Base-by-base conservation (phyloP, 2,888 invertebrate genomes). In the Ceramica pisi region DNA sequence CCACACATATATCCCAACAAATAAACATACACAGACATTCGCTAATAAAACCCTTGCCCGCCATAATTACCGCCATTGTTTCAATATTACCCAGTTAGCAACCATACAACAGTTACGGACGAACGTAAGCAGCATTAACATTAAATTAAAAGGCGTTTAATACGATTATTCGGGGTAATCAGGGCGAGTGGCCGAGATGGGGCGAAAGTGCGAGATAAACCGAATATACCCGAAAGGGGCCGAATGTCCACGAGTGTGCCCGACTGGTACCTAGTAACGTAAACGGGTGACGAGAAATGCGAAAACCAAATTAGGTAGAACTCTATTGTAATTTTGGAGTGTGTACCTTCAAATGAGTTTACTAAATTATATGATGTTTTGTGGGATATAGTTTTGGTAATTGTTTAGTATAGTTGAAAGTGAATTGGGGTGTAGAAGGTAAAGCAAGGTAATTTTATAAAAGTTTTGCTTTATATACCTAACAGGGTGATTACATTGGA, bases 111-210 rank as follows among this genome's bases (percentile, higher is more conserved):
- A 75, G 85, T 85, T 81, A 81, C 71, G 67, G 62, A 67, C 73
- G 66, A 75, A 81, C 75, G 86, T 85, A 86, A 85, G 84, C 86
- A 86, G 78, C 82, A 82, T 86, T 85, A 83, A 85, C 87, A 86
- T 86, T 83, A 83, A 83, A 86, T 86, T 86, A 86, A 86, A 86
- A 85, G 82, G 85, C 85, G 76, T 81, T 86, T 81, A 86, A 86
- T 86, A 73, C 80, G 83, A 83, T 86, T 85, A 86, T 85, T 81
- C 73, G 38, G 63, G 74, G 83, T 83, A 85, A 86, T 85, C 86
- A 81, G 78, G 65, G 71, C 82, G 85, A 85, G 84, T 84, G 86
- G 86, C 84, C 86, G 83, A 84, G 78, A 83, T 78, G 77, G 67
- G 82, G 61, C 75, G 75, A 76, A 78, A 77, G 76, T 70, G 61